Evolutionary conservation across 2,797 vertebrate species (phyloP).

Genomic region (Crocodylus rhombifer): DNA sequence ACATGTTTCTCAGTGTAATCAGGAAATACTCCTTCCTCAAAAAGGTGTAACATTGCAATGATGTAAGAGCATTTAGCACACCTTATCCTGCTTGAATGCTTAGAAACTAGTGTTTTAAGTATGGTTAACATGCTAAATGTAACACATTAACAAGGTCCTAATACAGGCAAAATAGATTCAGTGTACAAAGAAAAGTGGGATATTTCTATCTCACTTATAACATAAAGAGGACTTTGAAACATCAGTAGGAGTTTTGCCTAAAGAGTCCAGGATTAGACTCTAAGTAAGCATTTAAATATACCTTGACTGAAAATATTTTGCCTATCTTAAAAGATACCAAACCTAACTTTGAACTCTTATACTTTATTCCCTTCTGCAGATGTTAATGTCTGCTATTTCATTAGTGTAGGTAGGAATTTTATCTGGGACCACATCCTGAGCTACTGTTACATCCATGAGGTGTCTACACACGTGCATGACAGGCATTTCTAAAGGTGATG

Average conservation of each 20-base stretch:
- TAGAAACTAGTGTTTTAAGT: too few relatives aligned
- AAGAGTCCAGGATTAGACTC: neutral
- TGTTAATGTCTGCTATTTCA: neutral
- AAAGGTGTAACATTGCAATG: too few relatives aligned
- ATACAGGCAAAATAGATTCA: neutral
- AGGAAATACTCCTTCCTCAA: too few relatives aligned
- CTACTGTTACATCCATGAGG: neutral
- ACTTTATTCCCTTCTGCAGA: neutral
- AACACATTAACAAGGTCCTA: too few relatives aligned
- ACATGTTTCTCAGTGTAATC: too few relatives aligned
- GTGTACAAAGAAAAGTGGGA: neutral
- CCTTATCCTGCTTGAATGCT: too few relatives aligned
- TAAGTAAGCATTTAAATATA: neutral
- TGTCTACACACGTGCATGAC: too few relatives aligned
- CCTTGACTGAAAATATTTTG: neutral
- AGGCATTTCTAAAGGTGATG: too few relatives aligned
- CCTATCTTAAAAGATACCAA: neutral
- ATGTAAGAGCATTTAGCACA: too few relatives aligned
- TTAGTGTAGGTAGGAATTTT: neutral
- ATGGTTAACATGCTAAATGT: too few relatives aligned
- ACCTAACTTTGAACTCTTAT: neutral
- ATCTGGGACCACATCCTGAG: neutral
- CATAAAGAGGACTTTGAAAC: neutral
- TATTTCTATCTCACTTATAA: neutral
- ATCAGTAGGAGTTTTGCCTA: neutral